Conservation (phyloP, 2,888 invertebrate genomes). For the Meandrusa payeni region DNA sequence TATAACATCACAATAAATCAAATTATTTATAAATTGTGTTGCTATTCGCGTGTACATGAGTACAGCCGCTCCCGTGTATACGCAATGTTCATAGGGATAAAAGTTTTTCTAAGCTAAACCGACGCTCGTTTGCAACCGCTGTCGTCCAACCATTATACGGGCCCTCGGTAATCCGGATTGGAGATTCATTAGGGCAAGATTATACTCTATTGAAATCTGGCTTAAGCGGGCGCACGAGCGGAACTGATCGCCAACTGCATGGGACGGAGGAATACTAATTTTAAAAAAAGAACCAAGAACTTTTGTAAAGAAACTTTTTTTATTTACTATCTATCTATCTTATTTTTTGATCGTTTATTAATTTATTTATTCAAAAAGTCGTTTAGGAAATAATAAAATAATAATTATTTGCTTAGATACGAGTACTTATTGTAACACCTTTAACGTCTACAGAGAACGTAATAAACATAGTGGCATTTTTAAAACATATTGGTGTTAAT, state of each 20-base stretch:
- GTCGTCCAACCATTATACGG: constrained; percentile 64
- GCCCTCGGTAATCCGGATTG: constrained; percentile 75
- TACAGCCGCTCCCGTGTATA: constrained; percentile 25
- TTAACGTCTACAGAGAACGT: too few relatives aligned
- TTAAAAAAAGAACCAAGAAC: too few relatives aligned
- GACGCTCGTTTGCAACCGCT: constrained; percentile 61
- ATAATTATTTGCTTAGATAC: too few relatives aligned
- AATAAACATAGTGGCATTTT: too few relatives aligned
- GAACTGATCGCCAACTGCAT: constrained; percentile 44
- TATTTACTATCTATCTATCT: too few relatives aligned
- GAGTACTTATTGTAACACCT: too few relatives aligned
- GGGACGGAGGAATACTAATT: too few relatives aligned
- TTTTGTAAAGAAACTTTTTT: too few relatives aligned
- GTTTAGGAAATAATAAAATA: too few relatives aligned
- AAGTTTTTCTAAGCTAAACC: constrained; percentile 68
- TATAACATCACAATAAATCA: background rate
- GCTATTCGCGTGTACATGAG: background rate
- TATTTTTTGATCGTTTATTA: too few relatives aligned
- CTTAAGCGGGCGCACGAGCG: constrained; percentile 59
- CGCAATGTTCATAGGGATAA: constrained; percentile 45
- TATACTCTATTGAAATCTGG: constrained; percentile 80
- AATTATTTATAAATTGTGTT: constrained; percentile 1
- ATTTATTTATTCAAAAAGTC: too few relatives aligned
- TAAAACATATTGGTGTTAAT: too few relatives aligned
- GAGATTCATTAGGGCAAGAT: constrained; percentile 81